Evolutionary conservation across 2,113 vertebrate genomes (phyloP), one percentile per base, ranked within the genome.

Genomic region (Barnardius zonarius): DNA sequence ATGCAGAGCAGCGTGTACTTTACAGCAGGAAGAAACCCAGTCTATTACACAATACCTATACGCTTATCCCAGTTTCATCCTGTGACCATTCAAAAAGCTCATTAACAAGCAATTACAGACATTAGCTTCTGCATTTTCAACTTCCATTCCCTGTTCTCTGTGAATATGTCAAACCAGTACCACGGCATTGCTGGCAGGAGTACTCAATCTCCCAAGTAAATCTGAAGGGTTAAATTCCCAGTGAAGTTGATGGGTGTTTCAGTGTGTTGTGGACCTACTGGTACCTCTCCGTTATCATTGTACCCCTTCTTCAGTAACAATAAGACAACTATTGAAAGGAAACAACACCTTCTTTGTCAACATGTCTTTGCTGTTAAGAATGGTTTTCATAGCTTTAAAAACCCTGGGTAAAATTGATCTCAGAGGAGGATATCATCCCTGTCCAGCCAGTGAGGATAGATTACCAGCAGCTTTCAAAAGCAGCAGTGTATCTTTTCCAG

Each of bases 381-480:
- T 2, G 22, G 74, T 92, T 95, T 88, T 69, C 61, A 91, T 94
- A 90, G 78, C 43, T 92, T 88, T 88, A 76, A 78, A 95, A 92
- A 88, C 4, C 30, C 79, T 77, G 46, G 78, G 89, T 76, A 94
- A 68, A 97, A 97, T 76, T 63, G 68, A 95, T 95, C 96, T 97
- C 94, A 70, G 95, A 81, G 68, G 67, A 83, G 85, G 94, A 49
- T 94, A 78, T 94, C 91, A 93, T 77, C 19, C 19, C 81, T 74
- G 86, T 91, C 94, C 96, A 94, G 95, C 28, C 91, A 2, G 24
- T 54, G 22, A 78, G 93, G 95, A 97, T 92, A 96, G 96, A 97
- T 98, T 97, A 96, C 97, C 93, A 96, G 76, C 96, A 97, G 96
- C 97, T 97, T 96, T 97, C 95, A 97, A 97, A 96, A 97, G 95